These are phyloP conservation scores for Trididemnum clinides DNA, from an alignment of 23 tunicate genomes.

Conservation along the genomic window DNA sequence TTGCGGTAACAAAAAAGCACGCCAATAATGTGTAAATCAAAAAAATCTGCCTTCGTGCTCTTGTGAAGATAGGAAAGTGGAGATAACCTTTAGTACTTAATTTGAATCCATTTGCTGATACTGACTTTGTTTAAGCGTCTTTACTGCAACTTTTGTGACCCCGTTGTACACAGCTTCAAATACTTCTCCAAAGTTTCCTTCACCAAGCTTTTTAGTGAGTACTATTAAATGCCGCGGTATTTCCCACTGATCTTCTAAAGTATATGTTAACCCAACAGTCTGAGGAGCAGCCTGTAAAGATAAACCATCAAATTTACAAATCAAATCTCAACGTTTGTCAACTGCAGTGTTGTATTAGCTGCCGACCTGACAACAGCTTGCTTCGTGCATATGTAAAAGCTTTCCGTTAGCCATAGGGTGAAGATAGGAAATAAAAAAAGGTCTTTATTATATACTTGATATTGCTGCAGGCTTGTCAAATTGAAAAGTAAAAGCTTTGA, in stretches of 20 bases:
- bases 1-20: too few relatives aligned
- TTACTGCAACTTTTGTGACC: neutral
- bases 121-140: slow-evolving; percentile 14
- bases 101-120: neutral
- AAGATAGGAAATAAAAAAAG: too few relatives aligned
- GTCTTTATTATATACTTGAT: too few relatives aligned
- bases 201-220: neutral
- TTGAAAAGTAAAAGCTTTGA: neutral
- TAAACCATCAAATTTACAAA: neutral
- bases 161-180: neutral
- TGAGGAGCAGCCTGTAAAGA: neutral
- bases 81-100: neutral
- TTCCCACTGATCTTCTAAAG: slow-evolving; percentile 17
- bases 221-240: neutral
- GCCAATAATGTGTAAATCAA: too few relatives aligned
- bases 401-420: too few relatives aligned
- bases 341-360: too few relatives aligned
- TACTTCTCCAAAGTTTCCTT: slow-evolving; percentile 28
- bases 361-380: too few relatives aligned
- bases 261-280: neutral
- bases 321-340: neutral
- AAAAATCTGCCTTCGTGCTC: neutral
- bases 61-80: neutral
- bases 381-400: too few relatives aligned
- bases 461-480: too few relatives aligned